These are phyloP conservation scores for Poeciliopsis retropinna DNA, from an alignment of 2,113 vertebrate species.

Conservation along the genomic window DNA sequence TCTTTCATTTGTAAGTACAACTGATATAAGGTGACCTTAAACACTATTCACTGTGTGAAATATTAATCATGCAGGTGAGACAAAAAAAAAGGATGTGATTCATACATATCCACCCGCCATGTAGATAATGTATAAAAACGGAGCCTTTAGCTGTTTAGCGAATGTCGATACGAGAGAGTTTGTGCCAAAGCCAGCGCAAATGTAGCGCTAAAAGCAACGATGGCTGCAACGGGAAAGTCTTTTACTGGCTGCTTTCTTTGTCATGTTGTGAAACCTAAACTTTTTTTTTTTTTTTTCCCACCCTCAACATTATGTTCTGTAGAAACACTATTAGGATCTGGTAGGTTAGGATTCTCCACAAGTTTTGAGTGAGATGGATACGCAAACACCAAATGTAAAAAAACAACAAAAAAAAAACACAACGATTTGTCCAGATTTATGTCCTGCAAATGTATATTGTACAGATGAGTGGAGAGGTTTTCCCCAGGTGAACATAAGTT, in stretches of 20 bases:
- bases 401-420: constrained; percentile 21
- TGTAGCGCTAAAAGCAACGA: constrained; percentile 23
- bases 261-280: constrained; percentile 20
- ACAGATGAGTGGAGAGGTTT: constrained; percentile 14
- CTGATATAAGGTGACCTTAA: background rate
- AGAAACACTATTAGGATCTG: background rate
- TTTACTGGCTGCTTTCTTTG: constrained; percentile 18
- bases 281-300: background rate
- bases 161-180: constrained; percentile 14
- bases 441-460: constrained; percentile 34
- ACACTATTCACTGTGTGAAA: background rate
- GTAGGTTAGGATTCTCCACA: background rate
- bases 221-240: background rate
- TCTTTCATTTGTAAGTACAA: background rate
- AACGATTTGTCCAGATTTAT: constrained; percentile 3
- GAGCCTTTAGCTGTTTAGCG: constrained; percentile 27
- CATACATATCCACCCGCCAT: constrained; percentile 2
- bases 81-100: background rate
- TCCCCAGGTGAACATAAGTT: constrained; percentile 26
- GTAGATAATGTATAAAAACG: constrained; percentile 27
- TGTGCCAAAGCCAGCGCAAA: constrained; percentile 43
- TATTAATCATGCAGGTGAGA: background rate
- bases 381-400: background rate
- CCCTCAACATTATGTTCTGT: background rate
- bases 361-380: background rate